Evolutionary conservation across 2,888 invertebrate genomes (phyloP).

Genomic region (Scaptomyza reducta): DNA sequence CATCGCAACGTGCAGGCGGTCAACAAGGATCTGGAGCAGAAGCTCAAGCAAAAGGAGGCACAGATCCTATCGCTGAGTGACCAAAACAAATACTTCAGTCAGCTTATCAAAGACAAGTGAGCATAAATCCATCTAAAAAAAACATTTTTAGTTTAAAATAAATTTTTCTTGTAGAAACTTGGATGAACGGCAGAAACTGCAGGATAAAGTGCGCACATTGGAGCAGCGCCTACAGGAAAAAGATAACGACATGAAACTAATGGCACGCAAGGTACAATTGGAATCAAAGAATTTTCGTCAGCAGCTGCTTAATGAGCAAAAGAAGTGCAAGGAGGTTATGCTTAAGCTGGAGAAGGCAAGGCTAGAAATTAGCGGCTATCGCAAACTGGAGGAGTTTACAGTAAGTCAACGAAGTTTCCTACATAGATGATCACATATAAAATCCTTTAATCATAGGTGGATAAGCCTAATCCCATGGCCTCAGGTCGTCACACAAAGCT

Average conservation of each 20-base stretch:
- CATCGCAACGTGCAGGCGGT: slow-evolving; percentile 88
- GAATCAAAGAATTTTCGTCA: slow-evolving; percentile 91
- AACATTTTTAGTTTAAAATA: neutral
- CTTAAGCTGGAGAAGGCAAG: slow-evolving; percentile 86
- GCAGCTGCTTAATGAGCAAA: slow-evolving; percentile 88
- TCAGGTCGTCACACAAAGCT: slow-evolving; percentile 59
- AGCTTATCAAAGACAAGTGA: slow-evolving; percentile 89
- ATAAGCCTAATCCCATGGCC: slow-evolving; percentile 58
- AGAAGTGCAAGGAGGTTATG: slow-evolving; percentile 89
- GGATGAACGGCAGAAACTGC: slow-evolving; percentile 90
- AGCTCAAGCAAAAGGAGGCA: slow-evolving; percentile 89
- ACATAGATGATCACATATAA: neutral
- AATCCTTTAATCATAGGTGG: slow-evolving; percentile 9
- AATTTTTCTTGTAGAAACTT: slow-evolving; percentile 85
- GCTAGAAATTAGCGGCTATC: slow-evolving; percentile 79
- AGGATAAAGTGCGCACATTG: slow-evolving; percentile 87
- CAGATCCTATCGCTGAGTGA: slow-evolving; percentile 88
- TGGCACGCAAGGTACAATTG: slow-evolving; percentile 89
- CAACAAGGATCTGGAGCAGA: slow-evolving; percentile 87
- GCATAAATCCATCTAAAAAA: slow-evolving; percentile 16
- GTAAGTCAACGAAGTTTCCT: slow-evolving; percentile 50
- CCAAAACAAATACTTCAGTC: slow-evolving; percentile 89
- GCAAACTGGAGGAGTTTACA: slow-evolving; percentile 81
- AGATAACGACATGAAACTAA: slow-evolving; percentile 87
- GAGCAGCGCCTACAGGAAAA: slow-evolving; percentile 86